A percentile compares a stretch with the other conserved stretches of the same genome.
These are phyloP conservation scores for Amphipyra tragopoginis DNA, from an alignment of 2,888 invertebrate species.

Conservation along the genomic window DNA sequence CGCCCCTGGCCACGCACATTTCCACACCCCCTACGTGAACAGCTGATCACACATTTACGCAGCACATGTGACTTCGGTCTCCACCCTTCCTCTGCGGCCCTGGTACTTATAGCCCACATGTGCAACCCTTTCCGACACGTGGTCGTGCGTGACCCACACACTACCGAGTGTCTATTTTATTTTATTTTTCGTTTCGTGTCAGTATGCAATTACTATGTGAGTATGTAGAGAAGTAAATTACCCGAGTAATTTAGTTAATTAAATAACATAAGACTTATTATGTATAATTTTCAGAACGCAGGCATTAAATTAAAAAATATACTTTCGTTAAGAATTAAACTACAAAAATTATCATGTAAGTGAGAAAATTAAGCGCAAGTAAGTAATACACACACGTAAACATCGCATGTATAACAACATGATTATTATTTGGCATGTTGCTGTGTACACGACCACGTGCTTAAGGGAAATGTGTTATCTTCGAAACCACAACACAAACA, in stretches of 20 bases:
- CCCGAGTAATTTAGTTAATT: constrained; percentile 6
- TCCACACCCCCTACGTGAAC: constrained; percentile 55
- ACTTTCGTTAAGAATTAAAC: neutral
- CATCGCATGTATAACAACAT: constrained; percentile 8
- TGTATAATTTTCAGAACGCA: neutral
- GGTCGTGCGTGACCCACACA: constrained; percentile 66
- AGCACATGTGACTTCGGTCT: constrained; percentile 79
- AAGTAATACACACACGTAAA: constrained; percentile 9
- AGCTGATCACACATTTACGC: constrained; percentile 65
- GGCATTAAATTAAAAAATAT: neutral
- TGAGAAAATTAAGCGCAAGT: constrained; percentile 2
- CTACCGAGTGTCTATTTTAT: constrained; percentile 30
- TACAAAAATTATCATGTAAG: neutral
- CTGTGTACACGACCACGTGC: constrained; percentile 13
- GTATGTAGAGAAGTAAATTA: constrained; percentile 10
- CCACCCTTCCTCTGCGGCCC: constrained; percentile 72
- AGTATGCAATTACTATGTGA: constrained; percentile 16
- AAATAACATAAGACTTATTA: neutral
- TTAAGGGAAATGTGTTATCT: constrained; percentile 15
- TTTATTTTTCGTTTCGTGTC: constrained; percentile 18
- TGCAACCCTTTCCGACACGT: constrained; percentile 87
- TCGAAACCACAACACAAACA: constrained; percentile 51
- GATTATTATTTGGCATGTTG: constrained; percentile 21
- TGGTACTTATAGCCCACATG: constrained; percentile 88
- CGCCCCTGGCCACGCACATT: constrained; percentile 49